phyloP scores from a whole-genome alignment of 2,888 invertebrate species.

The Pterostichus niger region DNA sequence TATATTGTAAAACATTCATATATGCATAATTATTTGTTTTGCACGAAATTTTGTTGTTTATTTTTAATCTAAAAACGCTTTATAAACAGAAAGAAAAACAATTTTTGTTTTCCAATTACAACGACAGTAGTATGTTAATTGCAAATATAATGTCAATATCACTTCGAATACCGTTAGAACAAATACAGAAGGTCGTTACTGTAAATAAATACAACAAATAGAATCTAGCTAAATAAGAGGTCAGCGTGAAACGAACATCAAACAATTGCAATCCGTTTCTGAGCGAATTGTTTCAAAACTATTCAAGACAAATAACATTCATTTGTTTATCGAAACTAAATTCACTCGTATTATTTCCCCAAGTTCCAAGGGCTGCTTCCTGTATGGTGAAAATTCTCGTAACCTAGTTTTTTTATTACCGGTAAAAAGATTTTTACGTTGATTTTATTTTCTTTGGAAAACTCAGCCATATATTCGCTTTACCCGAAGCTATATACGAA shows the following conservation, averaged over 20 bases:
- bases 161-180: background rate
- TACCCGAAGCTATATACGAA: conserved; percentile 2
- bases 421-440: conserved; percentile 46
- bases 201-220: background rate
- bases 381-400: conserved; percentile 29
- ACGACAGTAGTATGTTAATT: no score
- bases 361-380: conserved; percentile 32
- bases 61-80: no score
- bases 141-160: no score
- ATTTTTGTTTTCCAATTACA: no score
- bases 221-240: conserved; percentile 11
- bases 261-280: conserved; percentile 11
- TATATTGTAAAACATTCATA: no score
- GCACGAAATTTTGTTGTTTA: no score
- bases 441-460: conserved; percentile 33
- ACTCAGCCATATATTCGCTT: conserved; percentile 7
- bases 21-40: no score
- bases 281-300: conserved; percentile 24
- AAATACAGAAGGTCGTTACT: background rate
- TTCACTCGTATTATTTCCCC: conserved; percentile 14
- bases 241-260: background rate
- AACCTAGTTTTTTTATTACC: conserved; percentile 48
- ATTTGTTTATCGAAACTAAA: conserved; percentile 28
- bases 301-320: conserved; percentile 40
- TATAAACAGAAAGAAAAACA: no score